Evolutionary conservation across 2,113 vertebrate species (phyloP), one percentile per base, ranked within the genome.

Genomic region (Romanogobio albipinnatus): DNA sequence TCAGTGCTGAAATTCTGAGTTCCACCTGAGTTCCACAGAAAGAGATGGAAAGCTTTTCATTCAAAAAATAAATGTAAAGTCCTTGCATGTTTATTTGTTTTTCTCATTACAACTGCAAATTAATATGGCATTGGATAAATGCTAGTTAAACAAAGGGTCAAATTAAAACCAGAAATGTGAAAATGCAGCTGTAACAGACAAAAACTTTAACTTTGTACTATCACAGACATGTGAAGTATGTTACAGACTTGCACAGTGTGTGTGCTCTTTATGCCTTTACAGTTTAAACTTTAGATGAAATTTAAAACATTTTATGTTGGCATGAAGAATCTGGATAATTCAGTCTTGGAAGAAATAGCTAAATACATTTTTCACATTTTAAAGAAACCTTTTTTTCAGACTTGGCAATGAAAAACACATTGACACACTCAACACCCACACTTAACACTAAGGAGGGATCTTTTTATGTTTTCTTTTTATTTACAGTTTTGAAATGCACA

Each of bases 391-490:
- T 75, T 74, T 71, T 75, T 75, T 53, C 7, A 10, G 47, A 7
- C 73, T 53, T 76, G 47, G 47, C n/a, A 75, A 73, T 73, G 70
- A 73, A 45, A 73, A 73, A 73, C 39, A 10, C 70, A 47, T 8
- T 24, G 43, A 76, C 47, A 33, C 29, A 53, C n/a, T 24, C 73
- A 26, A 26, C 73, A 7, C 73, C 26, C 47, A 76, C 13, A 53
- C 47, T 51, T 17, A 43, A 47, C 0, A 5, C 70, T 73, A 14
- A 73, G 43, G 70, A 73, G 43, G 22, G 10, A 24, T 73, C 22
- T 73, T 73, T 47, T 47, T 47, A 47, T 47, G 70, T 19, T 51
- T 74, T 51, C 43, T n/a, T 75, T 51, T 76, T 53, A 73, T 76
- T 76, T 19, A 76, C 47, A 19, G 14, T 53, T 76, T 73, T 53